Evolutionary conservation across 2,113 vertebrate species (phyloP), one percentile per base, ranked within the genome.

Genomic region (Seriola quinqueradiata): DNA sequence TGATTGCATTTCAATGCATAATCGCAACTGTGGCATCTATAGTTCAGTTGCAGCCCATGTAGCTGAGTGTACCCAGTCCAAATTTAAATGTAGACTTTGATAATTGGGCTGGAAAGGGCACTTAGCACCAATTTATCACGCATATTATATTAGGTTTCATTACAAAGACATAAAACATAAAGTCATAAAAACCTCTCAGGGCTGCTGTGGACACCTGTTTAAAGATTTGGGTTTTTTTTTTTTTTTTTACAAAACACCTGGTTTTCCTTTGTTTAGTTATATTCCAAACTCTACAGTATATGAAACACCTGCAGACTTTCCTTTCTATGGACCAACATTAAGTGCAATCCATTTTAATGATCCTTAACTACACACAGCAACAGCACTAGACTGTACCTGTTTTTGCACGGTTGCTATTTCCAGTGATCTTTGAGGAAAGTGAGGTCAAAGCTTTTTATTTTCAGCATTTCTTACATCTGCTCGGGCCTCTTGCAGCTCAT

Each of bases 301-400:
- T 81, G 82, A 81, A 81, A 87, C 74, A 81, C 78, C 63, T 81
- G 75, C 28, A 69, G 50, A 63, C 5, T 64, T 64, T 61, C 23
- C 21, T 59, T 74, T 68, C 34, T 42, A 40, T 55, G 13, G 12
- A 46, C 59, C 73, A 21, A 55, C 40, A 77, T 73, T 58, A 73
- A 21, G 70, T 55, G 60, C 16, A 75, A 40, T 75, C 19, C 14
- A 67, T 42, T 79, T 82, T 74, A 85, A 83, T 73, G 50, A 68
- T 9, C 36, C 23, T 1, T 61, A 75, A 68, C 60, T 21, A 54
- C 44, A 65, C 46, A 71, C 12, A 64, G 60, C 16, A 19, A 28
- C 38, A 50, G 68, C 46, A 52, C 42, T 61, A 42, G 50, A 48
- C 13, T 38, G 65, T 77, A 40, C 23, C 38, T 66, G 52, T 48